Conservation (phyloP, 2,797 vertebrate genomes). For the Gymnothorax reevesii region DNA sequence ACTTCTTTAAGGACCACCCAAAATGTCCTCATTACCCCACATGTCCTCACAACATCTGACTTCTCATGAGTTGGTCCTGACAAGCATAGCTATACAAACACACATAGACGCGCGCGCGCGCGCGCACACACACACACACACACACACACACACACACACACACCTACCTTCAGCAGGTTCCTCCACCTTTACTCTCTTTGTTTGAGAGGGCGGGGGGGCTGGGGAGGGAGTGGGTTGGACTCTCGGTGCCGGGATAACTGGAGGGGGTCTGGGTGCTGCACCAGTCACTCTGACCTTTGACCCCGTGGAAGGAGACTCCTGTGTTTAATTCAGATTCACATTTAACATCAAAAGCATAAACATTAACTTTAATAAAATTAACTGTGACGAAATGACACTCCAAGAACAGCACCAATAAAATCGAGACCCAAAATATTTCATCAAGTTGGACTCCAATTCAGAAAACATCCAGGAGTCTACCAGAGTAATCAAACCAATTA, state of each 20-base stretch:
- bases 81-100: not conserved
- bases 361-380: not conserved
- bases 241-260: conserved; percentile 39
- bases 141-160: not conserved
- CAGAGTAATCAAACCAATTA: not conserved
- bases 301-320: conserved; percentile 54
- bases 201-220: conserved; percentile 36
- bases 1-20: too few species aligned
- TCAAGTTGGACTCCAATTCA: not conserved
- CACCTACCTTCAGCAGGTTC: not conserved
- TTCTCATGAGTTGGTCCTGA: too few species aligned
- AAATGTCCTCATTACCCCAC: too few species aligned
- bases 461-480: not conserved
- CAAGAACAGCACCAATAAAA: not conserved
- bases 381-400: not conserved
- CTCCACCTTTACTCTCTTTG: conserved; percentile 45
- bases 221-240: conserved; percentile 28
- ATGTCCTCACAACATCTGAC: too few species aligned
- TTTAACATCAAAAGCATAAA: not conserved
- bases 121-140: not conserved
- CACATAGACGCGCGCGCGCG: too few species aligned
- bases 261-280: conserved; percentile 44
- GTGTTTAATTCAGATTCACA: not conserved
- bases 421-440: not conserved
- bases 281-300: conserved; percentile 57